phyloP scores from a whole-genome alignment of 2,888 invertebrate genomes.

The Rhamnusium bicolor region DNA sequence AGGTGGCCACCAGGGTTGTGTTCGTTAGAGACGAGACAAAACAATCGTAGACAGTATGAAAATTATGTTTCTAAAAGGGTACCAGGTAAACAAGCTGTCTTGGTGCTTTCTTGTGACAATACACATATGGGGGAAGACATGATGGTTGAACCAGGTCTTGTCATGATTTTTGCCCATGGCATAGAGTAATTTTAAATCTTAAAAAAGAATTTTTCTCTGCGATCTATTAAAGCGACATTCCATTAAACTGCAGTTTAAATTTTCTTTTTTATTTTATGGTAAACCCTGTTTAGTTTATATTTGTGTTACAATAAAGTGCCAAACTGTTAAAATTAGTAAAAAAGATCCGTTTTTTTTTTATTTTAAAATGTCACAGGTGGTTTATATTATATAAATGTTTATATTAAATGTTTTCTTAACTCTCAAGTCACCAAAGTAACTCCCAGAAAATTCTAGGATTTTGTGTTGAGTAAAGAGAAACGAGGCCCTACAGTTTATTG shows the following conservation, averaged over 20 bases:
- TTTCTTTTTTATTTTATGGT: slow-evolving; percentile 1
- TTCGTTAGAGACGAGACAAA: slow-evolving; percentile 94
- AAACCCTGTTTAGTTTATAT: not conserved
- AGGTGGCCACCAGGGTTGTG: slow-evolving; percentile 95
- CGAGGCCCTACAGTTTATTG: too few species aligned
- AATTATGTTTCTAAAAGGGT: slow-evolving; percentile 95
- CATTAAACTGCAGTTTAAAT: not conserved
- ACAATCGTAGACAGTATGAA: slow-evolving; percentile 93
- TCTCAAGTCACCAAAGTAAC: too few species aligned
- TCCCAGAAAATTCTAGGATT: too few species aligned
- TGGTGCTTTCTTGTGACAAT: slow-evolving; percentile 95
- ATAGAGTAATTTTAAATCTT: slow-evolving; percentile 77
- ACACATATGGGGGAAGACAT: slow-evolving; percentile 95
- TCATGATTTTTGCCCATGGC: slow-evolving; percentile 99
- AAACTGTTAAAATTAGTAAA: not conserved
- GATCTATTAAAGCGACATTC: slow-evolving; percentile 11
- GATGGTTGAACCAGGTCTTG: slow-evolving; percentile 96
- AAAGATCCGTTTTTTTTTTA: not conserved
- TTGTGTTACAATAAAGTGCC: slow-evolving; percentile 10
- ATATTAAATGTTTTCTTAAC: too few species aligned
- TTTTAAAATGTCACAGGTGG: not conserved
- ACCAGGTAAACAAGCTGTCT: slow-evolving; percentile 95
- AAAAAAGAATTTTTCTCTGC: not conserved
- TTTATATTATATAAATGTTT: slow-evolving; percentile 5
- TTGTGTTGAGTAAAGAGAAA: too few species aligned